Base-by-base conservation (phyloP, 1,140 invertebrate genomes). In the Microplitis demolitor region DNA sequence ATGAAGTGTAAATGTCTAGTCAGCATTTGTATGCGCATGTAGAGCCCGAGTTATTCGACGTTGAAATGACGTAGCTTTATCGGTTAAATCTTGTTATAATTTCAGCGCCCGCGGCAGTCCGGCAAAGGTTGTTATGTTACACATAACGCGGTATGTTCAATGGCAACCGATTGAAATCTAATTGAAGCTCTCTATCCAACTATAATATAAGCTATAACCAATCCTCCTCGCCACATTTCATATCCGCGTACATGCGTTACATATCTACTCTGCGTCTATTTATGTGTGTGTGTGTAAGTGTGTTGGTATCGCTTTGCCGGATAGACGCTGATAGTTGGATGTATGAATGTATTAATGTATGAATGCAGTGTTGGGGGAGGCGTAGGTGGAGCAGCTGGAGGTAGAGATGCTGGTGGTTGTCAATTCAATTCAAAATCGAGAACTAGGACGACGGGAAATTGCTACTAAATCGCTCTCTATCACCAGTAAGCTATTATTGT, bases 121-220 rank as follows among this genome's bases (percentile, higher is more conserved):
- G 53, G 53, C 53, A 54, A 54, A 54, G 53, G 53, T 54, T 54
- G 53, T 54, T 54, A 54, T 54, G 53, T 54, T 54, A 54, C 53
- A 54, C 16, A n/a, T 54, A 54, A 54, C 53, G 16, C 53, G 16
- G 53, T 54, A 54, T 54, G 53, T 54, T 54, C 53, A 54, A 54
- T 54, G 16, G 11, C 53, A 54, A n/a, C 53, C 53, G 53, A 54
- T 54, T 54, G 53, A 54, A 54, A 54, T 54, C 53, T 54, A 54
- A 16, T 54, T 54, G 53, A 16, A 54, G 16, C 53, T 54, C 39
- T 45, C 53, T 54, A 54, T 54, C 53, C 53, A 54, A 54, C 53
- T 54, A 54, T 16, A 54, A 16, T 54, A n/a, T n/a, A 54, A n/a
- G 14, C 53, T 54, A 16, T 16, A 54, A 54, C 13, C n/a, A 54